Evolutionary conservation across 2,797 vertebrate species (phyloP), one percentile per base, ranked within the genome.

Genomic region (Enteromius anoplus): DNA sequence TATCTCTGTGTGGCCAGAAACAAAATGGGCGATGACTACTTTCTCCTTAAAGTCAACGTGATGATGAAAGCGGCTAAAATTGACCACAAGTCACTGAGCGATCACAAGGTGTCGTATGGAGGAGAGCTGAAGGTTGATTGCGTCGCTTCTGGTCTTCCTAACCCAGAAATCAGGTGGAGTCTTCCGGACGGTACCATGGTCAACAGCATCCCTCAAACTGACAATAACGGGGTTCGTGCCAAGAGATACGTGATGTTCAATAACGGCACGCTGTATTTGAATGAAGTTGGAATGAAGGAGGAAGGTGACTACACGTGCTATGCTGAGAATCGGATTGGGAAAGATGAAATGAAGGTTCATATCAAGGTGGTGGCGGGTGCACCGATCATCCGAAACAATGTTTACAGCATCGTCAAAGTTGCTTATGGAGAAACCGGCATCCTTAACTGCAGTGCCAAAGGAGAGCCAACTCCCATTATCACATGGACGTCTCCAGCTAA

Each of bases 1-100:
- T 99, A 98, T 90, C 90, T 99, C 42, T 99, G 98, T 32, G 94
- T 98, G 8, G 95, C 97, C 42, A 94, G 97, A 58, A 98, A 98
- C 89, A 95, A 95, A 88, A 93, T 96, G 0, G 96, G 96, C 0
- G 96, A 99, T 60, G 98, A 98, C 91, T 97, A 95, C 0, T 93
- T 96, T 45, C 92, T 94, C 8, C 93, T 99, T 10, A 94, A 92
- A 71, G 97, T 98, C 17, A 93, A 94, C 1, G 96, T 98, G 84
- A 93, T 95, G 72, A 96, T 95, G 88, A 94, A 93, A 83, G 94
- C 97, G 0, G 97, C 98, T 65, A 97, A 93, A 91, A 99, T 99
- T 47, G 94, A 96, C 66, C 93, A 90, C 81, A 96, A 96, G 75
- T 94, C 94, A 2, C 92, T 93, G 2, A 86, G 86, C 26, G 94